Percentiles rank a stretch among this genome's conserved stretches.
phyloP scores from a whole-genome alignment of 2,113 vertebrate genomes.

The Antennarius striatus region DNA sequence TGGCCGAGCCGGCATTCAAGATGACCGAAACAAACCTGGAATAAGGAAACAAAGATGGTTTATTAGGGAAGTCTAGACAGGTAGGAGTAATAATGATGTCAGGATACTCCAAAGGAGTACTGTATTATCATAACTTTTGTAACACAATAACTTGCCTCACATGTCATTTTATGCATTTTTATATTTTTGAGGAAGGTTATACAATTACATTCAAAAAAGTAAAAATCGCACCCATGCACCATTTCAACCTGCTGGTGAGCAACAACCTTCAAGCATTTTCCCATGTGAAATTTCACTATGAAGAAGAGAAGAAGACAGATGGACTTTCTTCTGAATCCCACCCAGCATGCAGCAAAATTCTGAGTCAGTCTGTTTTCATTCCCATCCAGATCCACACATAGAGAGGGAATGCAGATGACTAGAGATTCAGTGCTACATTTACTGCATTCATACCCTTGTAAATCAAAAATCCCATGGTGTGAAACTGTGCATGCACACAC shows the following conservation, averaged over 20 bases:
- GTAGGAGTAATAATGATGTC: neutral
- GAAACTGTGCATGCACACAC: neutral
- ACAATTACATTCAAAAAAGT: neutral
- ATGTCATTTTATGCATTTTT: too few relatives aligned
- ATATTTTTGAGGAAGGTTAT: too few relatives aligned
- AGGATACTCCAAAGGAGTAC: neutral
- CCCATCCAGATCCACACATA: slow-evolving; percentile 36
- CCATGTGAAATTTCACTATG: slow-evolving; percentile 44
- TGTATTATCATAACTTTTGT: too few relatives aligned
- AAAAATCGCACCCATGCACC: slow-evolving; percentile 12
- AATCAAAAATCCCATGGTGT: neutral
- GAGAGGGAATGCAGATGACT: slow-evolving; percentile 27
- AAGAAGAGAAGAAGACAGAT: slow-evolving; percentile 60
- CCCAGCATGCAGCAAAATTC: slow-evolving; percentile 27
- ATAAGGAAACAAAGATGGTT: slow-evolving; percentile 11
- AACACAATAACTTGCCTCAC: too few relatives aligned
- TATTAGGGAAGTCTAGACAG: neutral
- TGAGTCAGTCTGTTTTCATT: slow-evolving; percentile 40
- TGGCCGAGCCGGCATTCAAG: slow-evolving; percentile 13
- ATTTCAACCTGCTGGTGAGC: slow-evolving; percentile 17
- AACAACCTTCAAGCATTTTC: neutral
- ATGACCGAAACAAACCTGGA: slow-evolving; percentile 40
- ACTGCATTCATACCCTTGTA: slow-evolving; percentile 5
- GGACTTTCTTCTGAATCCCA: slow-evolving; percentile 62
- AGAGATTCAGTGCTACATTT: slow-evolving; percentile 15